Percentiles rank a stretch among this genome's conserved stretches.
These are phyloP conservation scores for Laticauda laticaudata DNA, from an alignment of 2,113 vertebrate species.

Conservation along the genomic window DNA sequence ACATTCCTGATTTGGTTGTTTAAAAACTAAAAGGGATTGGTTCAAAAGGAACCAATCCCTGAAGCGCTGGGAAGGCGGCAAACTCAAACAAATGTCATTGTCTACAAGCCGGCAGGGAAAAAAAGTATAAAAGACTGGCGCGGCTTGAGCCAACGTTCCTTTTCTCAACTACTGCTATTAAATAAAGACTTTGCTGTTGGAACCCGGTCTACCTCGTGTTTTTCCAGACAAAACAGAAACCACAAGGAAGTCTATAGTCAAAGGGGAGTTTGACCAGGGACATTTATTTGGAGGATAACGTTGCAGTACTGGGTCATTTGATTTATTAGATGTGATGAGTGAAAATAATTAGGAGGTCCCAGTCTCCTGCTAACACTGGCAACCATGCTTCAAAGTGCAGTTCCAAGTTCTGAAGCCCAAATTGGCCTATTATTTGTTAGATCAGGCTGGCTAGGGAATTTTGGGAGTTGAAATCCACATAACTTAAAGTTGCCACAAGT, in stretches of 20 bases:
- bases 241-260: neutral
- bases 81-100: no score
- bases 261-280: neutral
- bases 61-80: no score
- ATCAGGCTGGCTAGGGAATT: neutral
- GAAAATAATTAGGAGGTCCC: neutral
- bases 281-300: neutral
- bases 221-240: no score
- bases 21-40: no score
- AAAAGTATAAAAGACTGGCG: no score
- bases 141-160: no score
- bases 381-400: neutral
- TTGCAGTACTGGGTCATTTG: neutral
- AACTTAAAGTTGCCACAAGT: neutral
- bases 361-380: neutral
- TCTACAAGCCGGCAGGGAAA: no score
- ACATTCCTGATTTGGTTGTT: no score
- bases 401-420: neutral
- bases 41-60: no score
- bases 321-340: neutral
- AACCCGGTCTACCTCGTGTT: no score
- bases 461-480: neutral
- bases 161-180: no score
- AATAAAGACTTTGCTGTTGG: no score
- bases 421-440: neutral